Conservation (phyloP, 2,113 vertebrate species). For the Clarias batrachus region DNA sequence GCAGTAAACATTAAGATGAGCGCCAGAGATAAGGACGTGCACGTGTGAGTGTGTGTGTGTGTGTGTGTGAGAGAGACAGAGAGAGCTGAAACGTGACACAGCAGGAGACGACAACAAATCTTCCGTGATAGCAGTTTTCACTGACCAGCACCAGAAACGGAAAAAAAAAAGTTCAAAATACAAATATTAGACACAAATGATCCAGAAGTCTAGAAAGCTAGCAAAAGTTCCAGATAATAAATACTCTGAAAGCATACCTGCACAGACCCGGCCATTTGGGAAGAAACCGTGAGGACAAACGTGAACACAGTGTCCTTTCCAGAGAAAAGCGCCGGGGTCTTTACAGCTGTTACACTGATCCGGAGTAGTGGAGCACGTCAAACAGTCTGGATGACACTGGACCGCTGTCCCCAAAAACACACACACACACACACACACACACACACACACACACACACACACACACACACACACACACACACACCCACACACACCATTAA, state of each 20-base stretch:
- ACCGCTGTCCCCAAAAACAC: constrained; percentile 59
- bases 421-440: constrained; percentile 41
- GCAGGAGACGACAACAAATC: background rate
- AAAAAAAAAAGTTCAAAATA: background rate
- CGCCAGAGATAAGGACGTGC: constrained; percentile 5
- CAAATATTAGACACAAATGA: background rate
- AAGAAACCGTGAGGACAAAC: constrained; percentile 75
- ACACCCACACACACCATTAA: constrained; percentile 20
- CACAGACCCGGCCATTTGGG: constrained; percentile 67
- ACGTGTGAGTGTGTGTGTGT: background rate
- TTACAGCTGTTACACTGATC: constrained; percentile 76
- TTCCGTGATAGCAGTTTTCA: background rate
- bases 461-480: constrained; percentile 42
- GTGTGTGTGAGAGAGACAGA: constrained; percentile 29
- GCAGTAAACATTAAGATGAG: constrained; percentile 13
- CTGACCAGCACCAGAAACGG: background rate
- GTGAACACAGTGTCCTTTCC: constrained; percentile 74
- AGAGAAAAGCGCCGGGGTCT: constrained; percentile 66
- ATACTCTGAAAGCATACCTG: constrained; percentile 64
- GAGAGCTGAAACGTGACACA: background rate
- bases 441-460: constrained; percentile 35
- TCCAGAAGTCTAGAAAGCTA: background rate
- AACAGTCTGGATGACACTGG: constrained; percentile 76
- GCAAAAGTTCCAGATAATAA: background rate
- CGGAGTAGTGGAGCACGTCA: constrained; percentile 74